Base-by-base conservation (phyloP, 2,888 invertebrate species). In the Thysanoteuthis rhombus region DNA sequence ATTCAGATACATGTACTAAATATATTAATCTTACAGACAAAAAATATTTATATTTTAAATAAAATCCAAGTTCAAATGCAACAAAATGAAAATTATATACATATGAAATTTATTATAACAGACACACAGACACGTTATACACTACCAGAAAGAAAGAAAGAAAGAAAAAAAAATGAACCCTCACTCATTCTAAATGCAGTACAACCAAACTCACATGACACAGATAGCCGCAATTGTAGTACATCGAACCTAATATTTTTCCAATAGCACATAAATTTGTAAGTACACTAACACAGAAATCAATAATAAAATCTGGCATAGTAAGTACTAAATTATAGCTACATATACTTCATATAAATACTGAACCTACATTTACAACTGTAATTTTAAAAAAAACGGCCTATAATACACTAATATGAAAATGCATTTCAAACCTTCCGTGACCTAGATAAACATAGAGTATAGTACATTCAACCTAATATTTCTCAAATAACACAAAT, bases 181-280 rank as follows among this genome's bases (percentile, higher is more conserved):
- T 36, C 36, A 52, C 75, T 16, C 75, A 36, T 75, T 75, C 75
- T 75, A 75, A 75, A 75, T n/a, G 36, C 12, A 75, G 75, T 75
- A 75, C 75, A n/a, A 75, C 75, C n/a, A 75, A 75, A 75, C 75
- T 75, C 75, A 75, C n/a, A 75, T 75, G 75, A 75, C 75, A 75
- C 75, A 75, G 22, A 75, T 75, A 75, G 16, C n/a, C 36, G 36
- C 75, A 75, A 75, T 36, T 75, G 36, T 75, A 75, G 75, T 75
- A 75, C 75, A 75, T 75, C n/a, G n/a, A 75, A 75, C 75, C 75
- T 75, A 75, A 75, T 75, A 75, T 75, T 36, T 75, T 75, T 36
- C n/a, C 75, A 75, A 75, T 75, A 75, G n/a, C n/a, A 75, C 36
- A 58, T 58, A 10, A 36, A 75, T 36, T n/a, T n/a, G 12, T n/a